phyloP scores from a whole-genome alignment of 2,797 vertebrate genomes.

The Sebastiscus albofasciatus region DNA sequence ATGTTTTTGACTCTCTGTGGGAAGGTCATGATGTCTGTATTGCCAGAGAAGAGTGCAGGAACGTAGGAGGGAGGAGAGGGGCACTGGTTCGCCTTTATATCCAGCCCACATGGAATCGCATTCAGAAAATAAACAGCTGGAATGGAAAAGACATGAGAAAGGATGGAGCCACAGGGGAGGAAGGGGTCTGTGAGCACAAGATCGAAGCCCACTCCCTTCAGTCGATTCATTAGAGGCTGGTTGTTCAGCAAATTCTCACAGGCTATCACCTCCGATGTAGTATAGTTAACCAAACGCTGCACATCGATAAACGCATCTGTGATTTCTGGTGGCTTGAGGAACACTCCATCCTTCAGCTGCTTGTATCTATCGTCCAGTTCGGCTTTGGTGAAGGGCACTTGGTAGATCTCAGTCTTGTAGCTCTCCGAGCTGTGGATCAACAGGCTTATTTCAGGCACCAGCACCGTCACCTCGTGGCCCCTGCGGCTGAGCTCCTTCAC shows the following conservation, averaged over 20 bases:
- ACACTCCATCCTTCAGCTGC: rapidly evolving
- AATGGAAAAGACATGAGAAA: slow-evolving; percentile 73
- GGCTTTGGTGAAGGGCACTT: slow-evolving; percentile 66
- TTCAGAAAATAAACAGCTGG: slow-evolving; percentile 79
- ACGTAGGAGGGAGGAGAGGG: slow-evolving; percentile 79
- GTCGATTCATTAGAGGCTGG: slow-evolving; percentile 64
- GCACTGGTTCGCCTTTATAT: slow-evolving; percentile 66
- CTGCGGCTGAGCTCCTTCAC: slow-evolving; percentile 74
- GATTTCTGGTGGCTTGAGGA: slow-evolving; percentile 37
- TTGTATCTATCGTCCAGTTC: slow-evolving; percentile 50
- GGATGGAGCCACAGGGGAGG: slow-evolving; percentile 81
- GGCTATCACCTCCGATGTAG: slow-evolving; percentile 50
- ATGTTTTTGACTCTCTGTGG: slow-evolving; percentile 76
- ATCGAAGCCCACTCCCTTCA: slow-evolving; percentile 67
- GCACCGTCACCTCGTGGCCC: slow-evolving; percentile 75
- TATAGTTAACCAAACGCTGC: slow-evolving; percentile 58
- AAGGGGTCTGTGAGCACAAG: slow-evolving; percentile 83
- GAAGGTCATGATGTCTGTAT: slow-evolving; percentile 77
- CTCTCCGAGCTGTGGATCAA: slow-evolving; percentile 56
- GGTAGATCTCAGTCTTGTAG: slow-evolving; percentile 67
- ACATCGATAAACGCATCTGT: slow-evolving; percentile 43
- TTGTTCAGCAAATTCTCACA: slow-evolving; percentile 77
- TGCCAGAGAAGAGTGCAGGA: slow-evolving; percentile 60
- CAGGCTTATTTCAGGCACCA: slow-evolving; percentile 78
- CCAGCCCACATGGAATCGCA: slow-evolving; percentile 78